Conservation (phyloP, 1,140 invertebrate species). For the Cydia amplana region DNA sequence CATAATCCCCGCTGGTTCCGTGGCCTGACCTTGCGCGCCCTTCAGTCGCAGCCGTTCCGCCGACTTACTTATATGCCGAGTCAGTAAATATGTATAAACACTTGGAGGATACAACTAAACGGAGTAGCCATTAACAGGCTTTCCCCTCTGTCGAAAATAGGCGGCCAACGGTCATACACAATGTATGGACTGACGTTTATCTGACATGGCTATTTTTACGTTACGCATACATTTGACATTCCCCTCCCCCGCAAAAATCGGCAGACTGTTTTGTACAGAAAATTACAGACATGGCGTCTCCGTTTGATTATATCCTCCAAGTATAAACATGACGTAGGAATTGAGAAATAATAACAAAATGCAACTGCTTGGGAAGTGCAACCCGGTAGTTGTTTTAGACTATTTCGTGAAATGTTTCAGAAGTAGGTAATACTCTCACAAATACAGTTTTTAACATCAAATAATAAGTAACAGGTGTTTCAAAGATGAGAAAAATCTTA, state of each 20-base stretch:
- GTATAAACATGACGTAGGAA: slow-evolving; percentile 1
- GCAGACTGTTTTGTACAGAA: too few species aligned
- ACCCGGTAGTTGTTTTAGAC: neutral
- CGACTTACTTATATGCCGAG: neutral
- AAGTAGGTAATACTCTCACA: neutral
- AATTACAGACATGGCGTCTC: too few species aligned
- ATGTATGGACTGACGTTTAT: too few species aligned
- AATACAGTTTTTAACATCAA: neutral
- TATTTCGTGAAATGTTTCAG: neutral
- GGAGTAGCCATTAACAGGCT: too few species aligned
- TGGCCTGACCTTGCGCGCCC: slow-evolving; percentile 23
- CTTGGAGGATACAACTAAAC: too few species aligned
- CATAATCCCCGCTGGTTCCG: slow-evolving; percentile 16
- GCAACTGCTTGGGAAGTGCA: neutral
- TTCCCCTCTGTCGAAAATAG: too few species aligned
- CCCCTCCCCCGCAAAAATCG: too few species aligned
- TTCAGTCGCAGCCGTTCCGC: slow-evolving; percentile 12
- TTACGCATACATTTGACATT: too few species aligned
- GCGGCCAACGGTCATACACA: too few species aligned
- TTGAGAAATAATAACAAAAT: neutral
- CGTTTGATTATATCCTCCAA: too few species aligned
- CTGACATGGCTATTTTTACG: too few species aligned
- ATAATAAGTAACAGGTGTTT: neutral
- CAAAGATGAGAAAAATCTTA: too few species aligned
- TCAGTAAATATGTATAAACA: slow-evolving; percentile 5